Evolutionary conservation across 2,888 invertebrate species (phyloP).

Genomic region (Petrophora chlorosata): DNA sequence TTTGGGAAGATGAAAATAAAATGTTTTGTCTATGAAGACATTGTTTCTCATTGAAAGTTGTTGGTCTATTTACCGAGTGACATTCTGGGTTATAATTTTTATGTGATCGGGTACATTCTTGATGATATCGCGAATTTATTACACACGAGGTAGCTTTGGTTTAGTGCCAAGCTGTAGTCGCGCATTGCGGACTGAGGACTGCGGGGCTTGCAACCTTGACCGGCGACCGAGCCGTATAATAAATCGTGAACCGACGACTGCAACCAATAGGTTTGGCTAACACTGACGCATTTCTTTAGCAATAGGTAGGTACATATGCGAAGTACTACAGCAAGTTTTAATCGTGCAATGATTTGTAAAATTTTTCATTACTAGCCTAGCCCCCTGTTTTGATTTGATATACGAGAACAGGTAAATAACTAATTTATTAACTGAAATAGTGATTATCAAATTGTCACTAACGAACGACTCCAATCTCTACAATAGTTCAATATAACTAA

Average conservation of each 20-base stretch:
- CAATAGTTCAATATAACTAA: slow-evolving; percentile 2
- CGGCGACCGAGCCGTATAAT: slow-evolving; percentile 54
- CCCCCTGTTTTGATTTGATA: not conserved
- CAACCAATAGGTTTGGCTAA: slow-evolving; percentile 47
- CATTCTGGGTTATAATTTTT: slow-evolving; percentile 5
- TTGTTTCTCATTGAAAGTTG: slow-evolving; percentile 10
- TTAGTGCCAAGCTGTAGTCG: slow-evolving; percentile 66
- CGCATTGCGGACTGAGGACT: slow-evolving; percentile 53
- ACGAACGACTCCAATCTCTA: no score
- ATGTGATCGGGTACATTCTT: slow-evolving; percentile 17
- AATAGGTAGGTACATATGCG: no score
- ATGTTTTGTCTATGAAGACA: slow-evolving; percentile 2
- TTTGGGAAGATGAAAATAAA: slow-evolving; percentile 39
- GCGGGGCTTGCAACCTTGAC: slow-evolving; percentile 79
- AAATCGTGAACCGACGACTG: slow-evolving; percentile 51
- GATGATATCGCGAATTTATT: slow-evolving; percentile 38
- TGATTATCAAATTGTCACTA: no score
- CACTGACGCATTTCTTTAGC: slow-evolving; percentile 35
- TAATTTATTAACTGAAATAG: no score
- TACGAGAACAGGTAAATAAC: not conserved
- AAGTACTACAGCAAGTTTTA: no score
- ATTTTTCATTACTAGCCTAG: not conserved
- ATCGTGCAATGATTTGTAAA: no score
- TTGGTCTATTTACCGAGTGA: slow-evolving; percentile 10
- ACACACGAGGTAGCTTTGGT: slow-evolving; percentile 51